phyloP scores from a whole-genome alignment of 2,888 invertebrate genomes.

The Drosophila neotestacea region DNA sequence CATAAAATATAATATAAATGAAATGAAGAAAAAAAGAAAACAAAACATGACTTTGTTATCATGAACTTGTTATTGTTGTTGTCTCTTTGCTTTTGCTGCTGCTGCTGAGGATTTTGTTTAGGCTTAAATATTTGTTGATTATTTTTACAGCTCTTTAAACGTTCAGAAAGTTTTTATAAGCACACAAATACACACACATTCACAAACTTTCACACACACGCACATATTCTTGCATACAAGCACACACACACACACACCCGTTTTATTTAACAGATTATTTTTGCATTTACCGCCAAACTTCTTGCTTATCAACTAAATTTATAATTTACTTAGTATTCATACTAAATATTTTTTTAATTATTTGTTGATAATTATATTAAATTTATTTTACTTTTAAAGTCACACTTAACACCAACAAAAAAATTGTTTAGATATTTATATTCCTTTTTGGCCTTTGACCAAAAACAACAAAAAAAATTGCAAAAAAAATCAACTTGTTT shows the following conservation, averaged over 20 bases:
- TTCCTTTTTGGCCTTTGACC: background rate
- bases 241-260: slow-evolving; percentile 9
- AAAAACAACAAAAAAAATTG: slow-evolving; percentile 36
- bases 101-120: background rate
- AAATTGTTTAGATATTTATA: slow-evolving; percentile 19
- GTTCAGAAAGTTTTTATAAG: background rate
- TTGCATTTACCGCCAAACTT: slow-evolving; percentile 59
- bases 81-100: slow-evolving; percentile 5
- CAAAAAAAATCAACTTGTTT: slow-evolving; percentile 30
- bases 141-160: slow-evolving; percentile 10
- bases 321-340: background rate
- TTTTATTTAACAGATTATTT: slow-evolving; percentile 3
- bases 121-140: slow-evolving; percentile 5
- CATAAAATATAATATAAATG: slow-evolving; percentile 1
- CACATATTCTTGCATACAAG: slow-evolving; percentile 4
- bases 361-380: background rate
- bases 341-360: background rate
- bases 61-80: slow-evolving; percentile 17
- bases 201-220: background rate
- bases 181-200: background rate
- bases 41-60: background rate
- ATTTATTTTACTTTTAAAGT: slow-evolving; percentile 1
- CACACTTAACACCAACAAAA: slow-evolving; percentile 48
- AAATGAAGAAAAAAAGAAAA: background rate
- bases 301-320: slow-evolving; percentile 17